A percentile compares a stretch with the other conserved stretches of the same genome.
Conservation (phyloP, 2,113 vertebrate species). For the Hemicordylus capensis region DNA sequence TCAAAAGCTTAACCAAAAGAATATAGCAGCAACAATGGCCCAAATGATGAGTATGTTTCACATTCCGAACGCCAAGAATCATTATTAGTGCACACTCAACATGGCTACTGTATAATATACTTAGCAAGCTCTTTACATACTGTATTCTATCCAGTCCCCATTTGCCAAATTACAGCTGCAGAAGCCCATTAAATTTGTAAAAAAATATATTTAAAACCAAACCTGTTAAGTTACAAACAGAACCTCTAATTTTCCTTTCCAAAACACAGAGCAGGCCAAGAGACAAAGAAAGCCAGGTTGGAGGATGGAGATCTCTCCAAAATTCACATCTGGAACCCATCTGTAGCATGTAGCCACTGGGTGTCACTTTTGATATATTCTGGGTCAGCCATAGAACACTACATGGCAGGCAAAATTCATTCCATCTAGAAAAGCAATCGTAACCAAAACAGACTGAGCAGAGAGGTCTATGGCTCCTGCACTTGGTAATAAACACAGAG, state of each 20-base stretch:
- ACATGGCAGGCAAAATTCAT: slow-evolving; percentile 18
- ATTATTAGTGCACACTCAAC: accelerated
- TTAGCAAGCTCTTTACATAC: slow-evolving; percentile 33
- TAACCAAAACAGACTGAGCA: slow-evolving; percentile 41
- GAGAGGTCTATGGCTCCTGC: neutral
- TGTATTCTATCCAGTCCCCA: slow-evolving; percentile 49
- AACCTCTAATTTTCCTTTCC: slow-evolving; percentile 72
- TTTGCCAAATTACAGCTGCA: slow-evolving; percentile 47
- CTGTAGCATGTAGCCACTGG: slow-evolving; percentile 68
- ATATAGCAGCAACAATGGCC: neutral
- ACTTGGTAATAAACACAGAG: slow-evolving; percentile 59
- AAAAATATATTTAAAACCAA: slow-evolving; percentile 55
- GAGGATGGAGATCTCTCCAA: slow-evolving; percentile 57
- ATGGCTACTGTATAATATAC: accelerated
- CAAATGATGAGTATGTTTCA: neutral
- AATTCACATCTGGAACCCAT: slow-evolving; percentile 73
- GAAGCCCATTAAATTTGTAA: slow-evolving; percentile 31
- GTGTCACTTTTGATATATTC: slow-evolving; percentile 75
- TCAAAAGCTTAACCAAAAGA: neutral
- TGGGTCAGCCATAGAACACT: slow-evolving; percentile 52
- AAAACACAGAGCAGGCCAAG: slow-evolving; percentile 63
- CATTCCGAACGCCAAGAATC: neutral
- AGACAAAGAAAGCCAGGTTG: slow-evolving; percentile 48
- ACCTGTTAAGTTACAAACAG: slow-evolving; percentile 65
- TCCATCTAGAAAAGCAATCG: slow-evolving; percentile 55